phyloP scores from a whole-genome alignment of 2,113 vertebrate genomes.

The Acrocephalus arundinaceus region DNA sequence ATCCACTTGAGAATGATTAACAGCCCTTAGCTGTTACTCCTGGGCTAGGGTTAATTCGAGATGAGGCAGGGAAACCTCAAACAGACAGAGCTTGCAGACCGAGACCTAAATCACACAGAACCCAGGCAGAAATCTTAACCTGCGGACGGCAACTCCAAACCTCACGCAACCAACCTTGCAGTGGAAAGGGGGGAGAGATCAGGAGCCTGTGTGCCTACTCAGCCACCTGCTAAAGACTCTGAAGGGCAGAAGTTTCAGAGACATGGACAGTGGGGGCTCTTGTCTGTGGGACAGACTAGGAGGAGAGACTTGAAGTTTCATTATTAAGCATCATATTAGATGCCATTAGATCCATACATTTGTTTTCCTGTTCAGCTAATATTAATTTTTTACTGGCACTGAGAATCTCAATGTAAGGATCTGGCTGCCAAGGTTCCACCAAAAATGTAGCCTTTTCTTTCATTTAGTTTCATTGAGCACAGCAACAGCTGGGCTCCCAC shows the following conservation, averaged over 20 bases:
- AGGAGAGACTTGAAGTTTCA: neutral
- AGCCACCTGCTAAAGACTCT: neutral
- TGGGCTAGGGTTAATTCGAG: neutral
- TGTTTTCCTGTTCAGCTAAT: neutral
- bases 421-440: neutral
- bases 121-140: neutral
- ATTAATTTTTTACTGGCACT: neutral
- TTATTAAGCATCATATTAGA: neutral
- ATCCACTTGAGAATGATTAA: constrained; percentile 4
- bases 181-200: neutral
- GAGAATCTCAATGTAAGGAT: neutral
- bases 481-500: neutral
- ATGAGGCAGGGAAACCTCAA: neutral
- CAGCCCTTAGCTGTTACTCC: neutral
- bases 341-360: neutral
- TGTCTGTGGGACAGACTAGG: neutral
- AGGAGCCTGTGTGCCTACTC: neutral
- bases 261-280: accelerated
- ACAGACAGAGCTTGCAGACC: neutral
- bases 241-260: neutral
- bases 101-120: neutral
- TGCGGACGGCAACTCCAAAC: neutral
- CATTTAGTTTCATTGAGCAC: neutral
- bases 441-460: neutral
- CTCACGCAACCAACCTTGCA: accelerated